phyloP scores from a whole-genome alignment of 1,140 invertebrate species.

The Bombus vancouverensis region DNA sequence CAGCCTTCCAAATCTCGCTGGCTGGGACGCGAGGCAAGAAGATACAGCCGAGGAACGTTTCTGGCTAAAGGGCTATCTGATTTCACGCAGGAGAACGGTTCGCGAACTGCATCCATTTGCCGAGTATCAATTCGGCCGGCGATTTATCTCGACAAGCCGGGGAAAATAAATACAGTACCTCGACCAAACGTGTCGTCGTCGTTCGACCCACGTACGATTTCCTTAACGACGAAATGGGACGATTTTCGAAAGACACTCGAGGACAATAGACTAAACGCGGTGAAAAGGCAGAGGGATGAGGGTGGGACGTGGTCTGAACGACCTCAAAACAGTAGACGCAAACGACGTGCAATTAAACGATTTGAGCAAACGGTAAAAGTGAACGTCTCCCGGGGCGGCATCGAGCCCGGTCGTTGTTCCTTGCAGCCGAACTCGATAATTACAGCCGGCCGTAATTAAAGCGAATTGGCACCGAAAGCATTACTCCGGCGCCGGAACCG shows the following conservation, averaged over 20 bases:
- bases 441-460: conserved; percentile 31
- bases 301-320: too few relatives aligned
- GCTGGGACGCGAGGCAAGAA: background rate
- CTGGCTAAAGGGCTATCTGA: conserved; percentile 24
- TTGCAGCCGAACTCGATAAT: conserved; percentile 30
- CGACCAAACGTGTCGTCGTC: too few relatives aligned
- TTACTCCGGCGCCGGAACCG: conserved; percentile 2
- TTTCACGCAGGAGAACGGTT: conserved; percentile 22
- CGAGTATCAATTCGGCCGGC: conserved; percentile 12
- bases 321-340: background rate
- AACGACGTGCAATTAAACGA: conserved; percentile 33
- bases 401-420: conserved; percentile 1
- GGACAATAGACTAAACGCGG: background rate
- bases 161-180: background rate
- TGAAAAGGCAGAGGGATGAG: background rate
- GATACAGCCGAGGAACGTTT: background rate
- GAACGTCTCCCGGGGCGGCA: background rate
- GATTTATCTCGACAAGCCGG: conserved; percentile 19
- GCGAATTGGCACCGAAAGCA: conserved; percentile 8
- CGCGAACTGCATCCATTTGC: conserved; percentile 12
- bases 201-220: background rate
- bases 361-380: background rate
- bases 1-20: conserved; percentile 22
- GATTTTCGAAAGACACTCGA: background rate
- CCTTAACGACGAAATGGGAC: background rate